phyloP scores from a whole-genome alignment of 2,888 invertebrate genomes.

The Xanthia togata region DNA sequence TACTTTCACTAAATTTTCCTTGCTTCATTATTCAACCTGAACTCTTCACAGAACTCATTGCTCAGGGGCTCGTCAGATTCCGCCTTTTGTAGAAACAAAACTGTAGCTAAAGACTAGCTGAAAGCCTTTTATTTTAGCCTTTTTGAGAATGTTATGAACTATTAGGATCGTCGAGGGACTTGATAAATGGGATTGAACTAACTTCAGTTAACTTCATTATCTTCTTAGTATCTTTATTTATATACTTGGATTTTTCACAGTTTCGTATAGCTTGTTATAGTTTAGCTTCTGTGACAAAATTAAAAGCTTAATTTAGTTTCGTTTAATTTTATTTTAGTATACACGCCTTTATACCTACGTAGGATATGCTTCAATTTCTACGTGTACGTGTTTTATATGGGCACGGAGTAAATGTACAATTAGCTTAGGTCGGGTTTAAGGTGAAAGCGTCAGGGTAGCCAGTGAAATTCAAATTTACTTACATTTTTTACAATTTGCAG shows the following conservation, averaged over 20 bases:
- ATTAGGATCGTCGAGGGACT: slow-evolving; percentile 40
- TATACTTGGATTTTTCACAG: slow-evolving; percentile 8
- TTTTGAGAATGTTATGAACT: slow-evolving; percentile 46
- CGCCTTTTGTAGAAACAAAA: slow-evolving; percentile 52
- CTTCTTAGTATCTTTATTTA: slow-evolving; percentile 3
- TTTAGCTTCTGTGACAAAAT: slow-evolving; percentile 17
- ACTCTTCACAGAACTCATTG: slow-evolving; percentile 62
- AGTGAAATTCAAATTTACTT: no score
- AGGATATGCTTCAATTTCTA: background rate
- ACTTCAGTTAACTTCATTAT: slow-evolving; percentile 42
- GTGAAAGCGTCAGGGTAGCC: no score
- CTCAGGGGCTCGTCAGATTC: slow-evolving; percentile 44
- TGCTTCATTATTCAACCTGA: slow-evolving; percentile 64
- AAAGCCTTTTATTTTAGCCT: slow-evolving; percentile 46
- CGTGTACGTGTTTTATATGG: background rate
- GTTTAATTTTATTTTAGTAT: background rate
- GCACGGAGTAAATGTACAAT: background rate
- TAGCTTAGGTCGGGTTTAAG: background rate
- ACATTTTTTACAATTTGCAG: no score
- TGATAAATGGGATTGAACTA: slow-evolving; percentile 45
- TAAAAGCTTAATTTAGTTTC: slow-evolving; percentile 1
- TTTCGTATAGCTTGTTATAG: slow-evolving; percentile 9
- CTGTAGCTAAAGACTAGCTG: slow-evolving; percentile 40
- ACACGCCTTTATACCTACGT: background rate
- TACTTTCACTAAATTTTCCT: slow-evolving; percentile 62